Base-by-base conservation (phyloP, 2,888 invertebrate species). In the Melieria omissa region DNA sequence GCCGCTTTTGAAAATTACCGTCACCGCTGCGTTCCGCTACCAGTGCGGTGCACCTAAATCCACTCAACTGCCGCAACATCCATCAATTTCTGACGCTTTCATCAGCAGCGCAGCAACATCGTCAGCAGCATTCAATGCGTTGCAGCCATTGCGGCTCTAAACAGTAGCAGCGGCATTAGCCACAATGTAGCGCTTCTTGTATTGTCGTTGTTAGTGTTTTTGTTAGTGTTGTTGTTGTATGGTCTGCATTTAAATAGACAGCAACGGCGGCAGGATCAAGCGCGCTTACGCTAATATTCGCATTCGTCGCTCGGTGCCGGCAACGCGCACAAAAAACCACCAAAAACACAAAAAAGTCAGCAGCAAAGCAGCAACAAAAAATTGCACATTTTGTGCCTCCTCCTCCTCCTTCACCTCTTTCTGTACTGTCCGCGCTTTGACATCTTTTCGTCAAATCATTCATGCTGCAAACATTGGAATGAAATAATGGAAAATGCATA, bases 361-460 rank as follows among this genome's bases (percentile, higher is more conserved):
- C 29, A 29, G 29, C 29, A 29, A 2, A 1, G 29, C 29, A 29
- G 29, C 29, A 29, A 29, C 29, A 29, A 29, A 29, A 29, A 29
- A 29, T 29, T 29, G 29, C 29, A 29, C 29, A 29, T 65, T 16
- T 58, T 58, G 63, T 7, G 9, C 5, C 49, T 65, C 12, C 10
- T 29, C 42, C 47, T n/a, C 12, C 10, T 42, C 49, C 46, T 5
- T 54, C 60, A 16, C n/a, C 46, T 66, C 61, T 42, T 69, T 57
- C 68, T 54, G 14, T 57, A 49, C 52, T 55, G 49, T 52, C 41
- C 46, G 16, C n/a, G 61, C 14, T 69, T 74, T 77, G 84, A 84
- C 84, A 84, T 83, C 83, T 84, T 84, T 84, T 83, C 84, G 80
- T 84, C 84, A 83, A 83, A 84, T 84, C 83, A 82, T 84, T 83